Percentiles rank a stretch among this genome's conserved stretches.
phyloP scores from a whole-genome alignment of 1,140 invertebrate species.

The Phocides pigmalion region DNA sequence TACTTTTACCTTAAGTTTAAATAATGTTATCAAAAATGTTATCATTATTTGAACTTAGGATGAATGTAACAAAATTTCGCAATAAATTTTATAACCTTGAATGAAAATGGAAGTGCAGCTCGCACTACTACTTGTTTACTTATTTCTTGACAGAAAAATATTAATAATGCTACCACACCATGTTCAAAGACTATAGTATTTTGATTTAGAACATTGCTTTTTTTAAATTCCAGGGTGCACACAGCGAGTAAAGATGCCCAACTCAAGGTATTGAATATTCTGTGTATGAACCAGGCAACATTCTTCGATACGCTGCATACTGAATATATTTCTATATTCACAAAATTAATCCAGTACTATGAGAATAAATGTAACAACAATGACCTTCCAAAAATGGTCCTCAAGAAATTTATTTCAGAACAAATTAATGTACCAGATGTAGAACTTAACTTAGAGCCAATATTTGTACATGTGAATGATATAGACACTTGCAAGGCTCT shows the following conservation, averaged over 20 bases:
- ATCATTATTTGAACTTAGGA: too few species aligned
- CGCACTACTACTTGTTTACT: too few species aligned
- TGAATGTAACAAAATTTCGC: too few species aligned
- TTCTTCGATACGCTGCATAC: slow-evolving; percentile 76
- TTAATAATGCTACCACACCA: too few species aligned
- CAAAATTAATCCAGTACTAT: slow-evolving; percentile 73
- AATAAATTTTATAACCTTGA: too few species aligned
- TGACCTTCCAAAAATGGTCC: slow-evolving; percentile 34
- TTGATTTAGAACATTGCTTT: slow-evolving; percentile 13
- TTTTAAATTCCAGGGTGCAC: slow-evolving; percentile 76
- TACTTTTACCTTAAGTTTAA: too few species aligned
- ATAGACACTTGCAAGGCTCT: slow-evolving; percentile 63
- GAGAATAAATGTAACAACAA: slow-evolving; percentile 51
- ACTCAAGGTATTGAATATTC: slow-evolving; percentile 80
- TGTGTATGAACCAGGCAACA: slow-evolving; percentile 77
- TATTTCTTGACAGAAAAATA: too few species aligned
- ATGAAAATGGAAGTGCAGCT: too few species aligned
- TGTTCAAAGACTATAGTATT: too few species aligned
- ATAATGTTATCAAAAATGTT: too few species aligned
- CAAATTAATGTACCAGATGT: slow-evolving; percentile 69
- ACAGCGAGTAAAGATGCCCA: slow-evolving; percentile 80
- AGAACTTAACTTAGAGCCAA: slow-evolving; percentile 78
- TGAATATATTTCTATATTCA: slow-evolving; percentile 77
- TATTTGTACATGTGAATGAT: slow-evolving; percentile 66
- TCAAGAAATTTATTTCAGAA: slow-evolving; percentile 77